Percentiles rank a stretch among this genome's conserved stretches.
phyloP scores from a whole-genome alignment of 2,888 invertebrate genomes.

The Cheilosia soror region DNA sequence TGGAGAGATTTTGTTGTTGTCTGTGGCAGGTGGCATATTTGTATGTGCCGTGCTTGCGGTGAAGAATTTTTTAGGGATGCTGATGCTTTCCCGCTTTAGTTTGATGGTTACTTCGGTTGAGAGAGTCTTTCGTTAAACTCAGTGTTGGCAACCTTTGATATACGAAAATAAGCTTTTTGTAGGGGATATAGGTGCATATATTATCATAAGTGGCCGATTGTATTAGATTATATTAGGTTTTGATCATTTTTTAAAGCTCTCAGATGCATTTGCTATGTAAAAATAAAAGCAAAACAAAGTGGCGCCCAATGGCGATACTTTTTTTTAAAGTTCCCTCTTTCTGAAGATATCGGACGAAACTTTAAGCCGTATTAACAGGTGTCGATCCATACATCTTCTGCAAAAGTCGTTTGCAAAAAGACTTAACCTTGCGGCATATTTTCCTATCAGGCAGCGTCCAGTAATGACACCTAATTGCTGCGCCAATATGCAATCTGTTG shows the following conservation, averaged over 20 bases:
- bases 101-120: not conserved
- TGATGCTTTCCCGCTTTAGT: conserved; percentile 13
- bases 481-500: no score
- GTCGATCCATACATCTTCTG: no score
- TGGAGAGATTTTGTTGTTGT: conserved; percentile 59
- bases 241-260: not conserved
- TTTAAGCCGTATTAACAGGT: no score
- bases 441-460: no score
- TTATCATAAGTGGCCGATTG: not conserved
- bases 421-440: no score
- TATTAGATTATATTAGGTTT: no score
- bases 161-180: conserved; percentile 1
- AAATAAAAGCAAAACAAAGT: not conserved
- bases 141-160: conserved; percentile 46
- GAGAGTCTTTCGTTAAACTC: conserved; percentile 60
- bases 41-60: conserved; percentile 2
- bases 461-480: no score
- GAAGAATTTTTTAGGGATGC: conserved; percentile 15
- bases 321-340: not conserved
- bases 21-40: conserved; percentile 38
- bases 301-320: conserved; percentile 12
- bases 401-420: no score
- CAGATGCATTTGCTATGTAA: not conserved
- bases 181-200: not conserved
- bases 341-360: not conserved